Percentiles rank a stretch among this genome's conserved stretches.
phyloP scores from a whole-genome alignment of 2,113 vertebrate species.

The Coptodon rendalli region DNA sequence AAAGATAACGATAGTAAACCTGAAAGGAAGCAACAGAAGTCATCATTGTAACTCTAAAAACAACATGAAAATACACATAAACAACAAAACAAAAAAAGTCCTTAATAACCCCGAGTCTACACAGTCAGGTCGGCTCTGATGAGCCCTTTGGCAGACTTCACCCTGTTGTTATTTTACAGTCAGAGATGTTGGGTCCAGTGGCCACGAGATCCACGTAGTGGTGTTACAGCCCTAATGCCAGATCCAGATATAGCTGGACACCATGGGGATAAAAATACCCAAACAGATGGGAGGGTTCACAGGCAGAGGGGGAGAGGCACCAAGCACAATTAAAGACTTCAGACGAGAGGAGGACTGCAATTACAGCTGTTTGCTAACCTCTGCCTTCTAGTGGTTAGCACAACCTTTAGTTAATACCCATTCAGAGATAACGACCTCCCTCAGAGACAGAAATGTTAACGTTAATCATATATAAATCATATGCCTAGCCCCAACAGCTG shows the following conservation, averaged over 20 bases:
- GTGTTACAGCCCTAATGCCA: slow-evolving; percentile 41
- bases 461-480: slow-evolving; percentile 41
- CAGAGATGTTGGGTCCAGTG: slow-evolving; percentile 8
- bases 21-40: neutral
- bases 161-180: neutral
- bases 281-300: slow-evolving; percentile 61
- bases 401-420: slow-evolving; percentile 37
- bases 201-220: slow-evolving; percentile 1
- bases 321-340: slow-evolving; percentile 50
- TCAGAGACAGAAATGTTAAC: slow-evolving; percentile 41
- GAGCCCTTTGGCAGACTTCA: slow-evolving; percentile 25
- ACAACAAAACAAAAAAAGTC: neutral
- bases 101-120: neutral
- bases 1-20: neutral
- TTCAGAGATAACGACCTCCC: slow-evolving; percentile 50
- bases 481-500: neutral
- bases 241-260: slow-evolving; percentile 66
- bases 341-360: slow-evolving; percentile 50
- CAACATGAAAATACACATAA: neutral
- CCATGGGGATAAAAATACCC: slow-evolving; percentile 65
- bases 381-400: slow-evolving; percentile 53
- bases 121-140: neutral
- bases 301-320: slow-evolving; percentile 31
- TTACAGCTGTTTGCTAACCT: slow-evolving; percentile 59
- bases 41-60: neutral